Evolutionary conservation across 2,113 vertebrate species (phyloP), one percentile per base, ranked within the genome.

Genomic region (Pterocles orientalis): DNA sequence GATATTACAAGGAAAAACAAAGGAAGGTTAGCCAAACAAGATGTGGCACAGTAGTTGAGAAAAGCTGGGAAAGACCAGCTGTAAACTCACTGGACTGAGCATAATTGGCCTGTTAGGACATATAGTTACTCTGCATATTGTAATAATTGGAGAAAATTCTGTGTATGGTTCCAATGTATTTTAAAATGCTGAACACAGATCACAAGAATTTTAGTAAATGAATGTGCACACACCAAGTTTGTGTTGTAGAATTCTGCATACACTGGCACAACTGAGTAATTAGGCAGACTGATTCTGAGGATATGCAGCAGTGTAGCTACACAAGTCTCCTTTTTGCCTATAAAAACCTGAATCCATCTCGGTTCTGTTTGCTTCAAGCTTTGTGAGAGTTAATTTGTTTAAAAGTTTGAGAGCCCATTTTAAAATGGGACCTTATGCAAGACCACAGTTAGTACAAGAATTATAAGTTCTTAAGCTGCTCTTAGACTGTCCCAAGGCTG

Each of bases 91-190:
- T 80, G 65, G 34, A 71, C 79, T 90, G 89, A 94, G 43, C 65
- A 73, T 86, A 92, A 96, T 62, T 94, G 77, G 56, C 56, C 89
- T 82, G 60, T 86, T 92, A 92, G 80, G 73, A 73, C 71, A 83
- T 47, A 48, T 6, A 90, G 69, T 68, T 92, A 68, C 50, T 68
- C 26, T 25, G 57, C 36, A n/a, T 62, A 73, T 86, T 86, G 33
- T 66, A 90, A 92, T 60, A 91, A 64, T 3, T 86, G 66, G 68
- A 88, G 72, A 88, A 95, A 65, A 89, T 64, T 70, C 64, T 57
- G 1, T 73, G 17, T 34, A 69, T 73, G 26, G 29, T 75, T 96
- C 73, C 41, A 73, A 15, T 56, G 23, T 41, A 45, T 66, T 94
- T 94, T 70, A 81, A 57, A 93, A 86, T 2, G 60, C n/a, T 90